Conservation (phyloP, 2,888 invertebrate genomes). For the Harpagoxenus sublaevis region DNA sequence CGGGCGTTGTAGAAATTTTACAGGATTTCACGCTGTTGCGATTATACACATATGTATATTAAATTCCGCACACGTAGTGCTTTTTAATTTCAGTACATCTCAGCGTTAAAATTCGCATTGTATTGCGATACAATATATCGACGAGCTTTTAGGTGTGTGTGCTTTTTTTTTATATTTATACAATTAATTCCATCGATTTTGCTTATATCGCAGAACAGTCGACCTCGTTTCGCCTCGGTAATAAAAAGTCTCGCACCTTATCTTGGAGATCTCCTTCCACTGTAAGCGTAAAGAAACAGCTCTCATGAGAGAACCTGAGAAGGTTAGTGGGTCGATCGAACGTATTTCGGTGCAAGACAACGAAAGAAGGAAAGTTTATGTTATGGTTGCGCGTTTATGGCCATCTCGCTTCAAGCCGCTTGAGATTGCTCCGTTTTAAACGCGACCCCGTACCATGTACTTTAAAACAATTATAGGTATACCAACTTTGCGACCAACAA, state of each 20-base stretch:
- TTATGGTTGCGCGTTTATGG: constrained; percentile 53
- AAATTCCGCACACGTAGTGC: background rate
- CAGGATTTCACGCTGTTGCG: constrained; percentile 10
- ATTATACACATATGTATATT: constrained; percentile 6
- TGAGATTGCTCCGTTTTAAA: constrained; percentile 41
- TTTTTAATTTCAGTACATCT: constrained; percentile 25
- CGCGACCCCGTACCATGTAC: background rate
- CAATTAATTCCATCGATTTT: constrained; percentile 13
- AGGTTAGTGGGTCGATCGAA: constrained; percentile 65
- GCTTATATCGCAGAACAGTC: constrained; percentile 1
- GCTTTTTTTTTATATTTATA: constrained; percentile 8
- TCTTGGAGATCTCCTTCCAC: constrained; percentile 12
- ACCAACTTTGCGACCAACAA: constrained; percentile 11
- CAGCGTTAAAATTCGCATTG: constrained; percentile 23
- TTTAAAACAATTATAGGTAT: constrained; percentile 33
- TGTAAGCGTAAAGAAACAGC: constrained; percentile 36
- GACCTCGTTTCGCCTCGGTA: constrained; percentile 35
- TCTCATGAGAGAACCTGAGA: constrained; percentile 45
- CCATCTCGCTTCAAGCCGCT: constrained; percentile 28
- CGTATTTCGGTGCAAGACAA: constrained; percentile 57
- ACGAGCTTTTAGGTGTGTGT: background rate
- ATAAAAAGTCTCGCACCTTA: constrained; percentile 50
- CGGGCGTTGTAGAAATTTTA: constrained; percentile 13
- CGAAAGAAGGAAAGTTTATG: constrained; percentile 56
- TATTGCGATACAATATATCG: background rate